Evolutionary conservation across 2,888 invertebrate genomes (phyloP).

Genomic region (Cynaeus angustus): DNA sequence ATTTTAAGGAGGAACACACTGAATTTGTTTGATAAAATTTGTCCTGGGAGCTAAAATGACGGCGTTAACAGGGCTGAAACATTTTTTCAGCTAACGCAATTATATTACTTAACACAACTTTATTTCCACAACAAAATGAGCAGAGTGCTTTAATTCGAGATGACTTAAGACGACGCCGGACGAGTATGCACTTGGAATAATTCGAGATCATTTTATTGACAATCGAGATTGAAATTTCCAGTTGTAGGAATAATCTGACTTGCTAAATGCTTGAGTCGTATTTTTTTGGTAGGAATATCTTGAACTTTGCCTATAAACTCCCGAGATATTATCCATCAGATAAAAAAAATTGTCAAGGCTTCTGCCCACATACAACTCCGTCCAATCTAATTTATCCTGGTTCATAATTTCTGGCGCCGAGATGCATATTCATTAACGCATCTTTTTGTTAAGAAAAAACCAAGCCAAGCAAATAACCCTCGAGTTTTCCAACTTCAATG

Average conservation of each 20-base stretch:
- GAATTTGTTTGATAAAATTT: background rate
- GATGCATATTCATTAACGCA: constrained; percentile 39
- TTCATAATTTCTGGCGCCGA: constrained; percentile 39
- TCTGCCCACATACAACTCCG: constrained; percentile 22
- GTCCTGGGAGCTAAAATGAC: background rate
- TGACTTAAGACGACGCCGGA: constrained; percentile 32
- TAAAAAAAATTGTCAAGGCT: too few relatives aligned
- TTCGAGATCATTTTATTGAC: background rate
- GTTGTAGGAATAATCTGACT: constrained; percentile 1
- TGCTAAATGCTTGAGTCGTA: background rate
- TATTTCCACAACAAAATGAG: constrained; percentile 25
- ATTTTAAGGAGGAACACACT: constrained; percentile 7
- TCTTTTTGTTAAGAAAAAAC: background rate
- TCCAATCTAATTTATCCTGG: constrained; percentile 23
- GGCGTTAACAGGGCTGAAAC: background rate
- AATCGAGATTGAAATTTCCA: background rate
- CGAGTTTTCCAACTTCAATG: constrained; percentile 6
- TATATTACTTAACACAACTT: constrained; percentile 31
- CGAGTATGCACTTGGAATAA: constrained; percentile 9
- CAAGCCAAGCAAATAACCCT: constrained; percentile 6
- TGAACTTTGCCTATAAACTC: background rate
- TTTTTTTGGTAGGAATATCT: background rate
- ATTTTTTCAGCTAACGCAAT: constrained; percentile 29
- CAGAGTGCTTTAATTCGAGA: constrained; percentile 13
- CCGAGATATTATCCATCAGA: background rate